These are phyloP conservation scores for Sigmodon hispidus DNA, from an alignment of 2,113 vertebrate species.

Conservation along the genomic window DNA sequence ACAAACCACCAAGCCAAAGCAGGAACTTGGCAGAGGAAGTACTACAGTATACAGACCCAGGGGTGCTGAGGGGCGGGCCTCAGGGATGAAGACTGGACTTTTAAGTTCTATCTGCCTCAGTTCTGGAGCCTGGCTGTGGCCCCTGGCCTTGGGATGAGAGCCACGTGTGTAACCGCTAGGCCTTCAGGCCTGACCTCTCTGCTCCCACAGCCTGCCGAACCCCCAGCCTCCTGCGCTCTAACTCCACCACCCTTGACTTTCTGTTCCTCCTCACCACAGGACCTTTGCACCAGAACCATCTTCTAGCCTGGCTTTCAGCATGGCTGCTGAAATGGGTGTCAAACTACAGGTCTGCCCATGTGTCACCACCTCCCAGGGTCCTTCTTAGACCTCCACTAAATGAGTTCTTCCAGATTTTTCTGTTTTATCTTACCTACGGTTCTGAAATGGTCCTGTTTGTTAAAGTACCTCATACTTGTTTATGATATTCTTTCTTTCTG, in stretches of 20 bases:
- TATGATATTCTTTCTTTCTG: neutral
- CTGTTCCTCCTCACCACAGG: neutral
- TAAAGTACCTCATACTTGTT: neutral
- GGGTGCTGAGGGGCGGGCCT: neutral
- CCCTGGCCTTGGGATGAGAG: neutral
- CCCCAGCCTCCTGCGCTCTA: neutral
- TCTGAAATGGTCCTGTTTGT: neutral
- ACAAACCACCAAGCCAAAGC: neutral
- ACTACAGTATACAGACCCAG: rapidly evolving
- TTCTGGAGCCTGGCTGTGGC: neutral
- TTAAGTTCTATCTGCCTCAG: neutral
- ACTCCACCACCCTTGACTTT: neutral
- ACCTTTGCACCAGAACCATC: neutral
- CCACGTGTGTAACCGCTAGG: no score
- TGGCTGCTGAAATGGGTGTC: neutral
- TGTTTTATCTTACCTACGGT: neutral
- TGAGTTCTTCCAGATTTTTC: neutral
- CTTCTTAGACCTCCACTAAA: neutral
- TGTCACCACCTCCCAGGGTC: neutral
- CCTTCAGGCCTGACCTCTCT: neutral
- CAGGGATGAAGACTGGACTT: neutral
- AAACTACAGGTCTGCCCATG: no score
- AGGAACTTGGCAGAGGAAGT: constrained; percentile 42
- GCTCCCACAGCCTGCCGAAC: neutral
- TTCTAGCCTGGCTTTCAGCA: neutral